These are phyloP conservation scores for Mycalesis mineus DNA, from an alignment of 2,888 invertebrate species.

Conservation along the genomic window DNA sequence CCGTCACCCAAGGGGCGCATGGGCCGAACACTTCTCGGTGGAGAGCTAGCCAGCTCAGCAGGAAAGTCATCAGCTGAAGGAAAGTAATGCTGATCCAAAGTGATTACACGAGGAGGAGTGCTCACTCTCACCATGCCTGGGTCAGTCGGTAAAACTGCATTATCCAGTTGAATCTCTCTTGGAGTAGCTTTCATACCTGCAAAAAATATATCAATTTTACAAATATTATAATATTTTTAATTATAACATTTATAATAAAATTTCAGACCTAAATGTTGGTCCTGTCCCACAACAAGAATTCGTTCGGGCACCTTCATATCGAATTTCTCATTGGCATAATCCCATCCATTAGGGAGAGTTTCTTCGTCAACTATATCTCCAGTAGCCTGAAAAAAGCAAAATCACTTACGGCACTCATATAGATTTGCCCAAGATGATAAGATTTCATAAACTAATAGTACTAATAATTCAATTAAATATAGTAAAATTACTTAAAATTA, in stretches of 20 bases:
- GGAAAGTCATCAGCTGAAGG: constrained; percentile 81
- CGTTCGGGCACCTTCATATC: constrained; percentile 96
- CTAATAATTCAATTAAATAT: too few species aligned
- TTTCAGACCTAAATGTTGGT: constrained; percentile 79
- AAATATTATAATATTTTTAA: background rate
- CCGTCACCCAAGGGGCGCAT: constrained; percentile 65
- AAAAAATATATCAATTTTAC: background rate
- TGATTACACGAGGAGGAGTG: constrained; percentile 93
- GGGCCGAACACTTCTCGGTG: constrained; percentile 54
- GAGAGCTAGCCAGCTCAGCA: constrained; percentile 50
- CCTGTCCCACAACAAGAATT: constrained; percentile 91
- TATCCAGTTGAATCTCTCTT: constrained; percentile 90
- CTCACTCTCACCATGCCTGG: constrained; percentile 87
- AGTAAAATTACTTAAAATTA: too few species aligned
- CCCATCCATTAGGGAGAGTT: constrained; percentile 81
- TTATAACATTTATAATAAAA: background rate
- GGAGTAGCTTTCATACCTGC: constrained; percentile 90
- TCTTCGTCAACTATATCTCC: constrained; percentile 83
- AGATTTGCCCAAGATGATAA: too few species aligned
- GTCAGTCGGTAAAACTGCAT: constrained; percentile 85
- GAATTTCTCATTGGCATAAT: constrained; percentile 84
- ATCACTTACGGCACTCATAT: too few species aligned
- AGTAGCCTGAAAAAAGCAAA: constrained; percentile 79
- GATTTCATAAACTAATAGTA: too few species aligned
- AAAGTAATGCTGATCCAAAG: constrained; percentile 90